Conservation (phyloP, 2,797 vertebrate genomes). For the Tadarida brasiliensis region DNA sequence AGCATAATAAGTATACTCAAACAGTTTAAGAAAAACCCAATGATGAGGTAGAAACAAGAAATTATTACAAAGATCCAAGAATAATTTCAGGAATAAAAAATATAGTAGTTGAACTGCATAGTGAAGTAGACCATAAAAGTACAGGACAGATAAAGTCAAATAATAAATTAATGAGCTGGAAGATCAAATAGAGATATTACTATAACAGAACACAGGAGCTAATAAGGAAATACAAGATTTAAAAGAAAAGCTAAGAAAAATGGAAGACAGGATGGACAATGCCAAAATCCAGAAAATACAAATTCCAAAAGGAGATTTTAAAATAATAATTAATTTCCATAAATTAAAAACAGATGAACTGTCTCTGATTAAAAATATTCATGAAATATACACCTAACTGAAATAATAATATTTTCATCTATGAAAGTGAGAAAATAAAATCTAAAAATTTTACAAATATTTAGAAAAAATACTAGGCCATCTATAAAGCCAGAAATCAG, state of each 20-base stretch:
- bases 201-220: not conserved
- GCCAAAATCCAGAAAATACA: not conserved
- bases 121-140: not conserved
- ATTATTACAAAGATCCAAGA: not conserved
- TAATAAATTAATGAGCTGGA: not conserved
- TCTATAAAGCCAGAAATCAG: not conserved
- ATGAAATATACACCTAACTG: not conserved
- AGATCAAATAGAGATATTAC: not conserved
- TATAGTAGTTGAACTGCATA: not conserved
- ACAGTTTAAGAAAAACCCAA: not conserved
- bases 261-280: not conserved
- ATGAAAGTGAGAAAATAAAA: not conserved
- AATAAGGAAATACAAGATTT: not conserved
- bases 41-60: not conserved
- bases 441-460: not conserved
- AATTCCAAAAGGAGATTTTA: not conserved
- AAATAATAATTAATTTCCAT: not conserved
- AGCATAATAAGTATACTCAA: not conserved
- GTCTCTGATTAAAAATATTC: not conserved
- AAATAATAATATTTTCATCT: not conserved
- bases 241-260: not conserved
- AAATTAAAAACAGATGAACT: not conserved
- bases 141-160: not conserved
- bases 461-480: not conserved
- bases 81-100: not conserved